These are phyloP conservation scores for Cordilura impudica DNA, from an alignment of 2,888 invertebrate species.

Conservation along the genomic window DNA sequence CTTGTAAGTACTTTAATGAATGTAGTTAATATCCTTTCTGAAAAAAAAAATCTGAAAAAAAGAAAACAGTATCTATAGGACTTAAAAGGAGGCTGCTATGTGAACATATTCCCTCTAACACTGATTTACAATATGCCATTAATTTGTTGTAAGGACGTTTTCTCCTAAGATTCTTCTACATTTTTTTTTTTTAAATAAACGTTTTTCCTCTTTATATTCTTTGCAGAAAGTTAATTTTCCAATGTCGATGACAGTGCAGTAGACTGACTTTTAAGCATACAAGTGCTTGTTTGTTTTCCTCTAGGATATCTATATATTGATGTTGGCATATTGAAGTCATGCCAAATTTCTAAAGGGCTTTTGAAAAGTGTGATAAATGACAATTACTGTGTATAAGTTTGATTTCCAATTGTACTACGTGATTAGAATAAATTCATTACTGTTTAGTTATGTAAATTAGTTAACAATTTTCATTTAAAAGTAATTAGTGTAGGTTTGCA, in stretches of 20 bases:
- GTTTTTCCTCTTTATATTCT: not conserved
- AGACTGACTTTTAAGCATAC: no score
- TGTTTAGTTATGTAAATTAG: no score
- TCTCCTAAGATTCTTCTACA: not conserved
- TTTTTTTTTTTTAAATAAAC: not conserved
- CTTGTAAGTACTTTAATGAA: constrained; percentile 59
- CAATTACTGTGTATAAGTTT: constrained; percentile 12
- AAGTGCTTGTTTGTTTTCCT: not conserved
- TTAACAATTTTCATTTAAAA: no score
- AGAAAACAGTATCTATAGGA: not conserved
- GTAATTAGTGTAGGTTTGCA: no score
- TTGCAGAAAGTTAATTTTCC: not conserved
- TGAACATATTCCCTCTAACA: not conserved
- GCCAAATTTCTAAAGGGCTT: constrained; percentile 12
- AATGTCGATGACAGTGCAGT: not conserved
- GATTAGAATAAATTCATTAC: no score
- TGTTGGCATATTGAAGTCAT: not conserved
- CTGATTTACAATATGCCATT: not conserved
- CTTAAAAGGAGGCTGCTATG: not conserved
- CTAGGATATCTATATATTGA: not conserved
- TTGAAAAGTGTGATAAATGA: constrained; percentile 13
- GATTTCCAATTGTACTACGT: not conserved
- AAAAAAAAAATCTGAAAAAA: not conserved
- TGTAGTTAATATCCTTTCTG: constrained; percentile 51
- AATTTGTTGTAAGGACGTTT: not conserved